Evolutionary conservation across 2,113 vertebrate genomes (phyloP), one percentile per base, ranked within the genome.

Genomic region (Corythoichthys intestinalis): DNA sequence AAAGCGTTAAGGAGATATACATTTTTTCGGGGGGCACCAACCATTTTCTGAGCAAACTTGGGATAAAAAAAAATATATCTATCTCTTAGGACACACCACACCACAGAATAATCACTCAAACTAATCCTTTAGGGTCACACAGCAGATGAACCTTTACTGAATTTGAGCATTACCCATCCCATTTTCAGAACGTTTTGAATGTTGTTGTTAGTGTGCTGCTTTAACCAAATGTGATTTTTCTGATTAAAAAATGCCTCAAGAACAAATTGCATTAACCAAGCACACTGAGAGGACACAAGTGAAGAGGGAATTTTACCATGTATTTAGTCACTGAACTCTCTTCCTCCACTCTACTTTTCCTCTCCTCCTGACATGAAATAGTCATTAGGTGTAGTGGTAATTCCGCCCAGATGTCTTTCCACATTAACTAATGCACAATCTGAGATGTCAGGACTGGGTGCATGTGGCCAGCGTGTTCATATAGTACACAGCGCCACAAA

Each of bases 311-410:
- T 46, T 63, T n/a, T 28, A 46, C 41, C 34, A 37, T 37, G 59
- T 64, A 17, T 78, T 81, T 66, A 62, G 66, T 72, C 65, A 70
- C 80, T 83, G 71, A 57, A 69, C 70, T 74, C 68, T 74, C 20
- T 53, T 78, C 73, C 41, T 78, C 63, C 64, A 65, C 72, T 15
- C 75, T 81, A 72, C 70, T 79, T 52, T 28, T 72, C 49, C 73
- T 80, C 74, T 71, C 67, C 59, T 84, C 76, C 80, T 68, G 67
- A 87, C 84, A 90, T 88, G 77, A 88, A 90, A 90, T 86, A 87
- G 83, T 89, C 79, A 90, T 90, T 90, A 87, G 83, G 66, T 77
- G 76, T 78, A 66, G 74, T 56, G 76, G 82, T 87, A 86, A 89
- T 85, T 83, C 82, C 75, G 82, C 74, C 66, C 67, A 72, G 72